Evolutionary conservation across 2,888 invertebrate species (phyloP).

Genomic region (Protula sp.): DNA sequence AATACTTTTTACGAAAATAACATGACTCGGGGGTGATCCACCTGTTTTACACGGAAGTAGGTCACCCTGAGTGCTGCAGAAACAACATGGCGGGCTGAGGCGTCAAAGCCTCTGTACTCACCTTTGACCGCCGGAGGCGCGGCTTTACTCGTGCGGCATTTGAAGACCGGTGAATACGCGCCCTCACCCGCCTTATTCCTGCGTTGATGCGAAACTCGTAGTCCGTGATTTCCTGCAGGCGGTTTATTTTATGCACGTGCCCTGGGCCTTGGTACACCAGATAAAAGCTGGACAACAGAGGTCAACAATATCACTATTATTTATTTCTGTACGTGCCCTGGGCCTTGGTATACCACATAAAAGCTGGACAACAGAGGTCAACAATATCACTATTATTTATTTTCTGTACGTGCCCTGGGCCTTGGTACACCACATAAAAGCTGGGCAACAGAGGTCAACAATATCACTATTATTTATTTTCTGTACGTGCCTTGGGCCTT

Average conservation of each 20-base stretch:
- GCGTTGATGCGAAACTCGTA: slow-evolving; percentile 84
- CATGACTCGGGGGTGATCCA: too few species aligned
- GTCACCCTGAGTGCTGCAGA: too few species aligned
- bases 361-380: slow-evolving; percentile 44
- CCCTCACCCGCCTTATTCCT: slow-evolving; percentile 78
- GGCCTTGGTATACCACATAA: slow-evolving; percentile 66
- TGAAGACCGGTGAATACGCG: slow-evolving; percentile 67
- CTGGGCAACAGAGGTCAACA: slow-evolving; percentile 36
- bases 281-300: slow-evolving; percentile 49
- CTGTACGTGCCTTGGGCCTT: slow-evolving; percentile 71
- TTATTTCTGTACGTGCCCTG: slow-evolving; percentile 68
- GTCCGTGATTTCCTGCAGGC: slow-evolving; percentile 72
- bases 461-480: slow-evolving; percentile 57
- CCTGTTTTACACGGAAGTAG: too few species aligned
- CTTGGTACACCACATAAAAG: slow-evolving; percentile 63
- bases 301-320: neutral
- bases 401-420: slow-evolving; percentile 72
- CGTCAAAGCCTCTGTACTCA: slow-evolving; percentile 30
- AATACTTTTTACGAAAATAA: too few species aligned
- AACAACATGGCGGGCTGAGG: too few species aligned
- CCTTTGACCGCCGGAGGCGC: slow-evolving; percentile 75
- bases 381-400: slow-evolving; percentile 59
- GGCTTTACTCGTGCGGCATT: slow-evolving; percentile 70
- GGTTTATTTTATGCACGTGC: slow-evolving; percentile 74
- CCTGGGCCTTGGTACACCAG: slow-evolving; percentile 70